Evolutionary conservation across 1,140 invertebrate genomes (phyloP).

Genomic region (Drosophila teissieri): DNA sequence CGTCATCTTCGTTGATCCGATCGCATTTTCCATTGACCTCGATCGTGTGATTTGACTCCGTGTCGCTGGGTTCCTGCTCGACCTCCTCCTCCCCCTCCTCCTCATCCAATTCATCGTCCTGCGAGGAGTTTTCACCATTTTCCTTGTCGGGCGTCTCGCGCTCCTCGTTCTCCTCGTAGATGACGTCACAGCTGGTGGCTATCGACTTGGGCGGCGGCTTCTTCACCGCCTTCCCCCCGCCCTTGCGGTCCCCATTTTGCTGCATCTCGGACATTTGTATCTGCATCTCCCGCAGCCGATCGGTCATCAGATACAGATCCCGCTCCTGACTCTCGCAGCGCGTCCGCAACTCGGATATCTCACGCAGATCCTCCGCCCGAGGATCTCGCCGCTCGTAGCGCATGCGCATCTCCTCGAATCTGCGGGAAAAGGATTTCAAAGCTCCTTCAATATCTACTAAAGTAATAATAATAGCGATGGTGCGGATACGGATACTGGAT

Average conservation of each 20-base stretch:
- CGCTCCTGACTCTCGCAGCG: constrained; percentile 86
- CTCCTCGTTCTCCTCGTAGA: constrained; percentile 84
- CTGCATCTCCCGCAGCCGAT: constrained; percentile 84
- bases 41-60: constrained; percentile 68
- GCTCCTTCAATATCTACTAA: too few relatives aligned
- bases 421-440: constrained; percentile 42
- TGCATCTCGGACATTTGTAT: constrained; percentile 74
- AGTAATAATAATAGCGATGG: too few relatives aligned
- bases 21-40: constrained; percentile 67
- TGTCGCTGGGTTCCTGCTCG: constrained; percentile 70
- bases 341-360: constrained; percentile 85
- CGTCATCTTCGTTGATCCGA: constrained; percentile 71
- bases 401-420: constrained; percentile 86
- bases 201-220: constrained; percentile 81
- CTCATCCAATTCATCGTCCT: constrained; percentile 8
- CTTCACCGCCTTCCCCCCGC: constrained; percentile 39
- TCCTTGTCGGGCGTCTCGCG: constrained; percentile 71
- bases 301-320: constrained; percentile 86
- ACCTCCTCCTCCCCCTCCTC: constrained; percentile 35
- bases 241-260: constrained; percentile 46
- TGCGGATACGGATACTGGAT: background rate
- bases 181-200: constrained; percentile 83
- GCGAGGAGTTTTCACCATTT: constrained; percentile 25
- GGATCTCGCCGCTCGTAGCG: constrained; percentile 86
- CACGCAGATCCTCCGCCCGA: constrained; percentile 85